A percentile compares a stretch with the other conserved stretches of the same genome.
Evolutionary conservation across 2,888 invertebrate species (phyloP).

Genomic region (Thumatha senex): DNA sequence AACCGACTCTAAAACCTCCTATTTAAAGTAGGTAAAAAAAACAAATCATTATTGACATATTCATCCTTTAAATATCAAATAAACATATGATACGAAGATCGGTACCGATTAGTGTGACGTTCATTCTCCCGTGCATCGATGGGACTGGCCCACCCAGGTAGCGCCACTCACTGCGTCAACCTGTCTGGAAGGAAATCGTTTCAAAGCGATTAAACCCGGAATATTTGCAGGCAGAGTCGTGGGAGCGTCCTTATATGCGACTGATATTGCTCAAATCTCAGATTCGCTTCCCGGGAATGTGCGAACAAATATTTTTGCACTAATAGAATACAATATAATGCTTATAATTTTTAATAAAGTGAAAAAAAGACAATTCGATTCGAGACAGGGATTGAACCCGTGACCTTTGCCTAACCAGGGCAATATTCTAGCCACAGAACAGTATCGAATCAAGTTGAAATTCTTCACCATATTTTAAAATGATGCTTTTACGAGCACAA

Average conservation of each 20-base stretch:
- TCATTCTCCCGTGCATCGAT: slow-evolving; percentile 4
- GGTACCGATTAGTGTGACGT: slow-evolving; percentile 37
- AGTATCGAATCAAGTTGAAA: too few species aligned
- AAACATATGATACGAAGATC: slow-evolving; percentile 37
- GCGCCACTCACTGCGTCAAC: slow-evolving; percentile 32
- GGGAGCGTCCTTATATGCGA: not conserved
- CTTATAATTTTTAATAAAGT: too few species aligned
- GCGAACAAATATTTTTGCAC: too few species aligned
- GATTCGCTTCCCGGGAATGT: too few species aligned
- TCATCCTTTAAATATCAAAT: slow-evolving; percentile 21
- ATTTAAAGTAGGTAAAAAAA: not conserved
- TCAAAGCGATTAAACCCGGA: slow-evolving; percentile 28
- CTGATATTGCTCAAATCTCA: too few species aligned
- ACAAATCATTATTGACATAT: slow-evolving; percentile 30
- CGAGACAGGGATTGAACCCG: too few species aligned
- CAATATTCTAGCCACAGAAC: too few species aligned
- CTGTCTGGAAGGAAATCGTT: slow-evolving; percentile 33
- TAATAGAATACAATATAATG: too few species aligned
- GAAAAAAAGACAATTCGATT: too few species aligned
- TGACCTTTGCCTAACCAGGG: too few species aligned
- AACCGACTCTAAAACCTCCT: not conserved
- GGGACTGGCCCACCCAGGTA: slow-evolving; percentile 57
- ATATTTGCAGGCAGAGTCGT: slow-evolving; percentile 30
- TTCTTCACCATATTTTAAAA: too few species aligned
- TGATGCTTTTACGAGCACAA: too few species aligned